These are phyloP conservation scores for Hesperia comma DNA, from an alignment of 2,888 invertebrate species.

Conservation along the genomic window DNA sequence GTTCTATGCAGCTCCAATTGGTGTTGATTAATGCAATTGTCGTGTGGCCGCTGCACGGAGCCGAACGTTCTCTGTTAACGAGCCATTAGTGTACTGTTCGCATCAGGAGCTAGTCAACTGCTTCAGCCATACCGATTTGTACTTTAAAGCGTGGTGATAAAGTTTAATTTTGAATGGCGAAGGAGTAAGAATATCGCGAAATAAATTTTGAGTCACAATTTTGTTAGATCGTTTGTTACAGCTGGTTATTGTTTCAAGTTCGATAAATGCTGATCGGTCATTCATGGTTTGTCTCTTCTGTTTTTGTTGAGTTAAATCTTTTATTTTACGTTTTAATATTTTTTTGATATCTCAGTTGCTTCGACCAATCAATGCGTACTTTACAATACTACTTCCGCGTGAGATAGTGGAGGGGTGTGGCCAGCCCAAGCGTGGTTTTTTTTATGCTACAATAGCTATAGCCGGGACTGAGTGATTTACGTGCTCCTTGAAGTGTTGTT, in stretches of 20 bases:
- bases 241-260: not conserved
- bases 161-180: not conserved
- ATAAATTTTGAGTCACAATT: not conserved
- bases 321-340: too few relatives aligned
- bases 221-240: not conserved
- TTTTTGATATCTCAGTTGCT: too few relatives aligned
- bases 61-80: slow-evolving; percentile 10
- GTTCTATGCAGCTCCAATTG: slow-evolving; percentile 8
- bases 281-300: too few relatives aligned
- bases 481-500: too few relatives aligned
- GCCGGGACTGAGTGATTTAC: too few relatives aligned
- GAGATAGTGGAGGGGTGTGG: too few relatives aligned
- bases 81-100: slow-evolving; percentile 16
- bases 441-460: too few relatives aligned
- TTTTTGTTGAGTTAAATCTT: too few relatives aligned
- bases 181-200: not conserved
- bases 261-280: too few relatives aligned
- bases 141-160: not conserved
- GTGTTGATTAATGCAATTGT: slow-evolving; percentile 16
- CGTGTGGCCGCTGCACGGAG: slow-evolving; percentile 7
- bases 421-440: too few relatives aligned
- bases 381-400: too few relatives aligned
- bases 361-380: too few relatives aligned
- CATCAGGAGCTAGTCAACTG: slow-evolving; percentile 2
- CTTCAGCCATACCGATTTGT: not conserved